Conservation (phyloP, 1,140 invertebrate species). For the Drosophila nikananu region DNA sequence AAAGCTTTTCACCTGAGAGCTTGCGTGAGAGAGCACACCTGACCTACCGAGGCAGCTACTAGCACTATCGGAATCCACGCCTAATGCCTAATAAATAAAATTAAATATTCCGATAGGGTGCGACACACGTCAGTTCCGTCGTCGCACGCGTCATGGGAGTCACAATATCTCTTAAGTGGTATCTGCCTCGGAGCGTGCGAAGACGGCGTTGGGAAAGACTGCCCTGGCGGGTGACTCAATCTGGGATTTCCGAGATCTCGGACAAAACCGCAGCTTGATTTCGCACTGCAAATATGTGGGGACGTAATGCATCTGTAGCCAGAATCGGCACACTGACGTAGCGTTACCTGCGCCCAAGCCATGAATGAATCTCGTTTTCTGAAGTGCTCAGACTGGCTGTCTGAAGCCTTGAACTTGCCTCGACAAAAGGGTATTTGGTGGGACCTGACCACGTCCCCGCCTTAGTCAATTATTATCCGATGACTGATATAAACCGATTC, state of each 20-base stretch:
- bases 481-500: constrained; percentile 23
- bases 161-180: constrained; percentile 18
- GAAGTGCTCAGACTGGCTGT: background rate
- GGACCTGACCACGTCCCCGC: background rate
- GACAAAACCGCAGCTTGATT: constrained; percentile 41
- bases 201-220: constrained; percentile 55
- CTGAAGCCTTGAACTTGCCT: constrained; percentile 33
- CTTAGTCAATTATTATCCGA: background rate
- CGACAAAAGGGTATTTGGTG: background rate
- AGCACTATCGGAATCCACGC: background rate
- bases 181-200: constrained; percentile 24
- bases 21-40: constrained; percentile 20
- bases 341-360: constrained; percentile 1
- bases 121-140: constrained; percentile 35
- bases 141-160: constrained; percentile 69
- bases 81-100: constrained; percentile 19
- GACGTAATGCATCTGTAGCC: constrained; percentile 14
- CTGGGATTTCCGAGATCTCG: constrained; percentile 50
- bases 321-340: constrained; percentile 27
- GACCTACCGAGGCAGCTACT: background rate
- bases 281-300: constrained; percentile 21
- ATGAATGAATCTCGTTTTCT: constrained; percentile 25
- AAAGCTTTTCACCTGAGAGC: constrained; percentile 35
- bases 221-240: constrained; percentile 46
- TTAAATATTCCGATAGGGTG: constrained; percentile 29